Evolutionary conservation across 2,113 vertebrate species (phyloP).

Genomic region (Seriola aureovittata): DNA sequence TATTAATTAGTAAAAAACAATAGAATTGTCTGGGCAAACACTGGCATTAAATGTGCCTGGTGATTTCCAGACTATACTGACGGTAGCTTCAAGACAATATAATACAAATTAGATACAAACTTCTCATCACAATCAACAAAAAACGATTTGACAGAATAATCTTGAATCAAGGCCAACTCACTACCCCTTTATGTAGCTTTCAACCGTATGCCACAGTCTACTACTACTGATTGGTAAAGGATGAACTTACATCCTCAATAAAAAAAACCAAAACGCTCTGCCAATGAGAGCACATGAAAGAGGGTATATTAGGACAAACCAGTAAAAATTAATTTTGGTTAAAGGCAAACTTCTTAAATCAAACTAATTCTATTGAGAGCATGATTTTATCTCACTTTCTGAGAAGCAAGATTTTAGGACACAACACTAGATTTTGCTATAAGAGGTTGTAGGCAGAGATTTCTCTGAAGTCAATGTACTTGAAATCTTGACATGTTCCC

Average conservation of each 20-base stretch:
- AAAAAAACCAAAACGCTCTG: not conserved
- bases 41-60: not conserved
- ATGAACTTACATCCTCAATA: no score
- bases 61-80: no score
- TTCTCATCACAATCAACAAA: not conserved
- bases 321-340: not conserved
- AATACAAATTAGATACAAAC: not conserved
- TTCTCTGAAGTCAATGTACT: slow-evolving; percentile 34
- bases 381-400: not conserved
- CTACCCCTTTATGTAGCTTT: not conserved
- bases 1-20: not conserved
- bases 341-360: not conserved
- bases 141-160: not conserved
- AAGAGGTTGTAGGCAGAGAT: slow-evolving; percentile 3
- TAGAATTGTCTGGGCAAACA: not conserved
- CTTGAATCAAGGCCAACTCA: not conserved
- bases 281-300: not conserved
- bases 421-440: not conserved
- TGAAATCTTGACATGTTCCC: slow-evolving; percentile 46
- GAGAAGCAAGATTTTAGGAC: not conserved
- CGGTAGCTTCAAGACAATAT: not conserved
- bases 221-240: not conserved
- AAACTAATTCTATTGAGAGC: not conserved
- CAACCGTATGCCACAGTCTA: not conserved
- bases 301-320: not conserved